phyloP scores from a whole-genome alignment of 2,888 invertebrate species.

The Dryobota labecula region DNA sequence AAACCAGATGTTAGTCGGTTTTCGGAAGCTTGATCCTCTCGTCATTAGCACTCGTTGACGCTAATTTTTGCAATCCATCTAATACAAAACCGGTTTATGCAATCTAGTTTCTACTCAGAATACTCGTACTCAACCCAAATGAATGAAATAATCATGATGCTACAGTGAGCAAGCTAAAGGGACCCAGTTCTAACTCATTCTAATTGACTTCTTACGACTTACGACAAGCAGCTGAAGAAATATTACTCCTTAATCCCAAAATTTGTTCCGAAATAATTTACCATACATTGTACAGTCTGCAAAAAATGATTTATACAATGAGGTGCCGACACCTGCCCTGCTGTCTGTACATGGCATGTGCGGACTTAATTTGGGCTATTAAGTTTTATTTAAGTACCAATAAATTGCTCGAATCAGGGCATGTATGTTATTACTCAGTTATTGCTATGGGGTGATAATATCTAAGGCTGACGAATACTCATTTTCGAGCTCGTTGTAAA shows the following conservation, averaged over 20 bases:
- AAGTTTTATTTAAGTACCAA: conserved; percentile 49
- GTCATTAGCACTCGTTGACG: background rate
- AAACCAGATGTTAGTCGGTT: background rate
- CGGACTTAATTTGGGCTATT: conserved; percentile 58
- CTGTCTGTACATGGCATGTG: conserved; percentile 63
- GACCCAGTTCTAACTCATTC: background rate
- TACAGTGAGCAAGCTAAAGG: background rate
- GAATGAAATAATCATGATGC: background rate
- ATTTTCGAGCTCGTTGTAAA: conserved; percentile 21
- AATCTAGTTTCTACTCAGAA: background rate
- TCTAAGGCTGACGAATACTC: background rate
- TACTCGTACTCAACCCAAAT: background rate
- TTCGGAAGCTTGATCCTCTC: background rate
- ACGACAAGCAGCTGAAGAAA: conserved; percentile 45
- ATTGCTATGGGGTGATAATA: conserved; percentile 51
- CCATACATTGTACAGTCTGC: conserved; percentile 45
- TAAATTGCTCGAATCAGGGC: conserved; percentile 52
- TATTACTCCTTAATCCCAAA: conserved; percentile 16
- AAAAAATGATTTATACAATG: conserved; percentile 57
- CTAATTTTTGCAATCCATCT: background rate
- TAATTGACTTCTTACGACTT: conserved; percentile 10
- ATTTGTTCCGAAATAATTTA: conserved; percentile 40
- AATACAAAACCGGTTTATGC: background rate
- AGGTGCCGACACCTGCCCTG: conserved; percentile 60
- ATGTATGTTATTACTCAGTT: conserved; percentile 42